These are phyloP conservation scores for Pipistrellus pygmaeus DNA, from an alignment of 2,797 vertebrate genomes.

Conservation along the genomic window DNA sequence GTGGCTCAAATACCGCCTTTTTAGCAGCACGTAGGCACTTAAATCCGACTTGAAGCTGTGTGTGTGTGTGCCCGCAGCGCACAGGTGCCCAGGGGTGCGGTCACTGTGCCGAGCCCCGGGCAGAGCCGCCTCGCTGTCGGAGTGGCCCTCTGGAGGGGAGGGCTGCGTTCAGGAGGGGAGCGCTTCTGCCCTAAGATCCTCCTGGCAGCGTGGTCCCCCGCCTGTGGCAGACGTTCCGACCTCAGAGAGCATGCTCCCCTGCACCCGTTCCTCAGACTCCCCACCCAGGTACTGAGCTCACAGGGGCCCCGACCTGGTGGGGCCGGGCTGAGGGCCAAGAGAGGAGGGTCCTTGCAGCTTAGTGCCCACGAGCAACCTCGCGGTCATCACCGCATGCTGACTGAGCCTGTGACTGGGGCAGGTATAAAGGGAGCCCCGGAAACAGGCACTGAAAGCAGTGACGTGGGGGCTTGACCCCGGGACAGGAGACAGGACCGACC, in stretches of 20 bases:
- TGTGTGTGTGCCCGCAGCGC: not conserved
- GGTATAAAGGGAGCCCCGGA: rapidly evolving
- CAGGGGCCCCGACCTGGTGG: not conserved
- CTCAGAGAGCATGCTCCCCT: not conserved
- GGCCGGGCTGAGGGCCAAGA: not conserved
- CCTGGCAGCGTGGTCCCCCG: too few species aligned
- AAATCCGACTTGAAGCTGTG: not conserved
- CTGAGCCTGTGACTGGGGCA: too few species aligned
- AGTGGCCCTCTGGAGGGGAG: not conserved
- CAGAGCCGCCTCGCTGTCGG: not conserved
- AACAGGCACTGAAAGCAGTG: not conserved
- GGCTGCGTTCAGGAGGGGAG: not conserved
- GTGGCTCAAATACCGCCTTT: not conserved
- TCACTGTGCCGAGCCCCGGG: too few species aligned
- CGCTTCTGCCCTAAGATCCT: not conserved
- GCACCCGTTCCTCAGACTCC: not conserved
- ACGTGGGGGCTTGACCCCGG: not conserved
- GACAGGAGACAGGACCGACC: not conserved
- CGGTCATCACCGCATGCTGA: not conserved
- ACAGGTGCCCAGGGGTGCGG: not conserved
- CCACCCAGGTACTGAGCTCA: not conserved
- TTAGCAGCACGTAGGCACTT: not conserved
- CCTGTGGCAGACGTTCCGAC: not conserved
- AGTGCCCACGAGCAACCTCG: not conserved
- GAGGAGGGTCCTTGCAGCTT: not conserved